Base-by-base conservation (phyloP, 2,888 invertebrate species). In the Orchesella flavescens region DNA sequence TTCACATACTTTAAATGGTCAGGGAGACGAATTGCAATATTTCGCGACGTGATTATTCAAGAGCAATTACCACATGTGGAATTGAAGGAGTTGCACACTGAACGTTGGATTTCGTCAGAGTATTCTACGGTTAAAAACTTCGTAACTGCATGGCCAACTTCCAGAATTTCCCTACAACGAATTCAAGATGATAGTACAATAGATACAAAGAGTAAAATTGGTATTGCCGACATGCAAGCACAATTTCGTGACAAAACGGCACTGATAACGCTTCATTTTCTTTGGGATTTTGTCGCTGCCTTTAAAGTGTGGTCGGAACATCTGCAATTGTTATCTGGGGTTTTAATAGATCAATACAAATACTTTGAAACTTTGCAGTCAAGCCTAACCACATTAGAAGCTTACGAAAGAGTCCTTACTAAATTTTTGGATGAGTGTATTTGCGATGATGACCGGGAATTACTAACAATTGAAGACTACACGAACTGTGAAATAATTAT, bases 71-170 rank as follows among this genome's bases (percentile, higher is more conserved):
- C n/a, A n/a, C n/a, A n/a, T n/a, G n/a, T n/a, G n/a, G n/a, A n/a
- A n/a, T n/a, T n/a, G n/a, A n/a, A n/a, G n/a, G n/a, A n/a, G n/a
- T n/a, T n/a, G n/a, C n/a, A n/a, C n/a, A n/a, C n/a, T n/a, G n/a
- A n/a, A n/a, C n/a, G n/a, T n/a, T n/a, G n/a, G n/a, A n/a, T n/a
- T n/a, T n/a, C 66, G 9, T 44, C 44, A 17, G n/a, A 44, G 46
- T 68, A 68, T 46, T 10, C 7, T 10, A 68, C 66, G 19, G 17
- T 68, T 7, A 68, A 5, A 17, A 68, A 17, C 17, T 68, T 68
- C 46, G 1, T 68, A 9, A 46, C 2, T 1, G 24, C 12, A 9
- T 68, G 66, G 66, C 17, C 4, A 44, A 17, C 44, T 19, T 4
- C 46, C 5, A 24, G 17, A 17, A 3, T 3, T 10, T 17, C 66